These are phyloP conservation scores for Ptychobarbus kaznakovi DNA, from an alignment of 2,797 vertebrate genomes.

Conservation along the genomic window DNA sequence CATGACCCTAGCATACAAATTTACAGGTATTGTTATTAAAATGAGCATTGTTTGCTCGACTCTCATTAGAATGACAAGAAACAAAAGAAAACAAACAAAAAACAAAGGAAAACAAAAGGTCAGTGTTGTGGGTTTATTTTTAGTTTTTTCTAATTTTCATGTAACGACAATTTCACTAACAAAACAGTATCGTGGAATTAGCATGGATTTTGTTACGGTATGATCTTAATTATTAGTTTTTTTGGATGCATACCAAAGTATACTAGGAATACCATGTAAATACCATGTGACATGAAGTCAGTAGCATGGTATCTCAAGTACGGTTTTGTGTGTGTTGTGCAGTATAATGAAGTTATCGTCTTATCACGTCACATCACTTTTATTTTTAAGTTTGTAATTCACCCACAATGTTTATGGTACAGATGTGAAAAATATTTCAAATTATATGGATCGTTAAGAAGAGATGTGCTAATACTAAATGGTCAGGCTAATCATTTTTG, in stretches of 20 bases:
- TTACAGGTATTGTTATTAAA: conserved; percentile 69
- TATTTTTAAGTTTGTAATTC: background rate
- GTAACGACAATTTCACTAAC: background rate
- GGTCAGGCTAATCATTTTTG: background rate
- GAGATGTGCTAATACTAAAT: background rate
- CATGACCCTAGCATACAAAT: conserved; percentile 58
- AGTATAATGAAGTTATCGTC: background rate
- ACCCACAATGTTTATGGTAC: background rate
- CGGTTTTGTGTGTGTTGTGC: background rate
- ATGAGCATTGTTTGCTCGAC: conserved; percentile 65
- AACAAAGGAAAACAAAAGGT: conserved; percentile 13
- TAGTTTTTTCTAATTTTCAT: background rate
- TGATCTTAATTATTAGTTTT: background rate
- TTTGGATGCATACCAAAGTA: background rate
- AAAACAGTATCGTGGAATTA: background rate
- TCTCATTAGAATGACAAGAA: conserved; percentile 44
- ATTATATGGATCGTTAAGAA: too few species aligned
- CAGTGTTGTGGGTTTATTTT: conserved; percentile 2
- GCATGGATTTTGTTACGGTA: background rate
- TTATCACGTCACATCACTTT: background rate
- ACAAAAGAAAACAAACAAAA: conserved; percentile 55
- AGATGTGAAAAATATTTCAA: background rate
- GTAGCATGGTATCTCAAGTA: background rate
- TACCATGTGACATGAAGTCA: background rate
- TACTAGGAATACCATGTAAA: background rate